Percentiles rank a stretch among this genome's conserved stretches.
These are phyloP conservation scores for Muscicapa striata DNA, from an alignment of 2,797 vertebrate species.

Conservation along the genomic window DNA sequence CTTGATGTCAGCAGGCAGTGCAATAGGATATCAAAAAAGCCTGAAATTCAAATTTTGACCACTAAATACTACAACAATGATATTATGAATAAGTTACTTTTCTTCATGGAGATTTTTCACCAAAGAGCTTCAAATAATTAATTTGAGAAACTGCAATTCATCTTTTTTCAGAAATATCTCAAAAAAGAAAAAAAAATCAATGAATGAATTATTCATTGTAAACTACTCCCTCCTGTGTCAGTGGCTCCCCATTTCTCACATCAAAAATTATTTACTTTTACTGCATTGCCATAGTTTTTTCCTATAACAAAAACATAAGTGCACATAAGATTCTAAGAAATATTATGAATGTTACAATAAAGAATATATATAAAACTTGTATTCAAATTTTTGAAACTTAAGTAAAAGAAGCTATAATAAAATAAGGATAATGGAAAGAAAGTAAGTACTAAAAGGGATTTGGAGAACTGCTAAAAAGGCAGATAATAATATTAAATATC, in stretches of 20 bases:
- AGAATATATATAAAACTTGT: background rate
- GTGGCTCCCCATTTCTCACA: background rate
- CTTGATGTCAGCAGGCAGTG: background rate
- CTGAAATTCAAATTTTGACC: background rate
- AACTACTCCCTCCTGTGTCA: background rate
- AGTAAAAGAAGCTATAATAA: background rate
- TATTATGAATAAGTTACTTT: background rate
- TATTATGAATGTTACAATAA: background rate
- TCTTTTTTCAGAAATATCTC: background rate
- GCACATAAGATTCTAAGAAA: background rate
- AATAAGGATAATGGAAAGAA: background rate
- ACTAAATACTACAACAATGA: background rate
- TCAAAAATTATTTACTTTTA: background rate
- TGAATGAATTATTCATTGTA: background rate
- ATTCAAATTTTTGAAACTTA: background rate
- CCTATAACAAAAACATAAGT: background rate
- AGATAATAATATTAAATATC: background rate
- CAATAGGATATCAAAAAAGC: background rate
- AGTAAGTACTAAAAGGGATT: background rate
- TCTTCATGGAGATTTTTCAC: background rate
- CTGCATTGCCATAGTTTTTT: background rate
- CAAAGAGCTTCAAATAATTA: background rate
- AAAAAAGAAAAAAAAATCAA: background rate
- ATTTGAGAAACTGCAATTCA: background rate
- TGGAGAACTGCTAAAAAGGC: background rate